phyloP scores from a whole-genome alignment of 37 sponge, comb jelly and placozoan species.

The Theonella swinhoei region DNA sequence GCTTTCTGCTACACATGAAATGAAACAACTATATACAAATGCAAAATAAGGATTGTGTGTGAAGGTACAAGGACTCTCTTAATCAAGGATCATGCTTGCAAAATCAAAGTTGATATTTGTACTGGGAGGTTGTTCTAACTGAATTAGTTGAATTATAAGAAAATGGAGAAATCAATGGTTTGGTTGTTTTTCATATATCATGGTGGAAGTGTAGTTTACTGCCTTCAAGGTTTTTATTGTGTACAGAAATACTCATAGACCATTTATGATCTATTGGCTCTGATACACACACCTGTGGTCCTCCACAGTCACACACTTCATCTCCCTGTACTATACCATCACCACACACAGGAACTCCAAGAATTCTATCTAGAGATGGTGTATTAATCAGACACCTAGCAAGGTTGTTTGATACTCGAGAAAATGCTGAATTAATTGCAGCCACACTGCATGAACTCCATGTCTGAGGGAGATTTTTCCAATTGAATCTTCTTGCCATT shows the following conservation, averaged over 20 bases:
- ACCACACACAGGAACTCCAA: slow-evolving; percentile 65
- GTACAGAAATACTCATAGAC: background rate
- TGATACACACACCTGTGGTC: slow-evolving; percentile 14
- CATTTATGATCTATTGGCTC: background rate
- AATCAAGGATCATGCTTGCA: too few species aligned
- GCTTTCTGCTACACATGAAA: too few species aligned
- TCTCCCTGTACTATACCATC: slow-evolving; percentile 76
- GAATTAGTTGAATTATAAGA: too few species aligned
- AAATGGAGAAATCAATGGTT: too few species aligned
- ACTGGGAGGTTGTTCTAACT: too few species aligned
- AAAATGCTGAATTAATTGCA: background rate
- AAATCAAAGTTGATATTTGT: too few species aligned
- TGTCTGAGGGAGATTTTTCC: background rate
- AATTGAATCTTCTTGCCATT: background rate
- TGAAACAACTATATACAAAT: too few species aligned
- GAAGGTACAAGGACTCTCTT: too few species aligned
- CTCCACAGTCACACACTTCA: slow-evolving; percentile 80
- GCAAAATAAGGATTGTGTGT: too few species aligned
- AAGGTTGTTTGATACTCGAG: background rate
- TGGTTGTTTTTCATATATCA: background rate
- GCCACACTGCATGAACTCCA: slow-evolving; percentile 51
- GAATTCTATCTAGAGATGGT: slow-evolving; percentile 3
- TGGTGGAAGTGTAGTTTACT: background rate
- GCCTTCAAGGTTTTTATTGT: background rate
- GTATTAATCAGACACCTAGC: slow-evolving; percentile 31